A percentile compares a stretch with the other conserved stretches of the same genome.
phyloP scores from a whole-genome alignment of 1,140 invertebrate genomes.

The Heliconius hermathena region DNA sequence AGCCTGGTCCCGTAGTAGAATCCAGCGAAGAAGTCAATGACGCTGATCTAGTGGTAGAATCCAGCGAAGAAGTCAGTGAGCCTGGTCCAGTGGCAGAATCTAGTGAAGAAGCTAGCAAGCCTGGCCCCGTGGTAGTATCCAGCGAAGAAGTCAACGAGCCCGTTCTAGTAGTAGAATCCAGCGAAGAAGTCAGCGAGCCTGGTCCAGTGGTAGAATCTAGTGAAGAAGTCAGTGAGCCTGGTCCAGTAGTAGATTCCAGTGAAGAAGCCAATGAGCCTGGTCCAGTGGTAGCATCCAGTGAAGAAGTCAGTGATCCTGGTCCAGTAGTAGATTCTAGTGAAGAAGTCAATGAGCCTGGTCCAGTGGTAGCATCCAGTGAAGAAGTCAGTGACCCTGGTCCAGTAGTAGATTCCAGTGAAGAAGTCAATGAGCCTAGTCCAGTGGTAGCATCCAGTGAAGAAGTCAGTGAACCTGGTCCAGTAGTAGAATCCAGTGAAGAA shows the following conservation, averaged over 20 bases:
- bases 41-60: neutral
- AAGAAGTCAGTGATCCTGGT: neutral
- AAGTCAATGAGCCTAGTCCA: neutral
- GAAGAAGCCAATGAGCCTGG: neutral
- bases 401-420: neutral
- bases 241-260: neutral
- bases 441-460: neutral
- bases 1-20: neutral
- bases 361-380: neutral
- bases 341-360: neutral
- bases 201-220: neutral
- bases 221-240: neutral
- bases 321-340: neutral
- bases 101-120: neutral
- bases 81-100: neutral
- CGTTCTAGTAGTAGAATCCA: neutral
- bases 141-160: neutral
- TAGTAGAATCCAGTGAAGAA: neutral
- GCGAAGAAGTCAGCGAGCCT: neutral
- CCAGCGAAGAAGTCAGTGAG: neutral
- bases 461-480: neutral
- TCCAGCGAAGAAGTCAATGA: neutral
- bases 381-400: neutral
- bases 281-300: neutral
- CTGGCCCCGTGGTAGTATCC: neutral